Conservation (phyloP, 1,140 invertebrate genomes). For the Lethrus apterus region DNA sequence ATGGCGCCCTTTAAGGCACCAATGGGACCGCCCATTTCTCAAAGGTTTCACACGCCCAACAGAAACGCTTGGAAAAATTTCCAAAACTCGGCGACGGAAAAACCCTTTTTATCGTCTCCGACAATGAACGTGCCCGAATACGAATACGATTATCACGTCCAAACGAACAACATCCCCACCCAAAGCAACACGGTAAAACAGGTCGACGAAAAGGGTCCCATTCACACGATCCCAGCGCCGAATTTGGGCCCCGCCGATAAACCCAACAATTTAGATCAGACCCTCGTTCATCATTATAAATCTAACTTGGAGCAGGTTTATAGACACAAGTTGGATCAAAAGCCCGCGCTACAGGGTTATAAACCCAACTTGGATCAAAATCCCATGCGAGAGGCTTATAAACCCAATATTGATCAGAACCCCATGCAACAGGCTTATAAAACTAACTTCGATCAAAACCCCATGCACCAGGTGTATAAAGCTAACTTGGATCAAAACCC, state of each 20-base stretch:
- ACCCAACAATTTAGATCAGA: slow-evolving; percentile 24
- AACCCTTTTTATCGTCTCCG: slow-evolving; percentile 15
- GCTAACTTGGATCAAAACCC: too few relatives aligned
- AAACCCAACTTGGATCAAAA: too few relatives aligned
- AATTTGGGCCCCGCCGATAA: slow-evolving; percentile 52
- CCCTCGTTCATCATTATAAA: too few relatives aligned
- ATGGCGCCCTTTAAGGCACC: slow-evolving; percentile 3
- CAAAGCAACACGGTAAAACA: slow-evolving; percentile 35
- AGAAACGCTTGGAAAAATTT: slow-evolving; percentile 6
- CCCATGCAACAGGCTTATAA: too few relatives aligned
- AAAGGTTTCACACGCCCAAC: not conserved
- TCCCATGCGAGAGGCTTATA: too few relatives aligned
- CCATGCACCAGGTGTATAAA: too few relatives aligned
- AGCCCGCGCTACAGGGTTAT: too few relatives aligned
- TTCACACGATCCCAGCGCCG: slow-evolving; percentile 74
- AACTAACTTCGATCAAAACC: too few relatives aligned
- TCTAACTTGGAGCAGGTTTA: too few relatives aligned
- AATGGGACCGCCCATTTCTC: slow-evolving; percentile 1
- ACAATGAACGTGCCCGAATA: slow-evolving; percentile 21
- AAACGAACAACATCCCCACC: slow-evolving; percentile 35
- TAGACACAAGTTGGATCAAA: too few relatives aligned
- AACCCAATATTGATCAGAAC: too few relatives aligned
- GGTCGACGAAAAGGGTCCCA: slow-evolving; percentile 57
- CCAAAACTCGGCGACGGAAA: slow-evolving; percentile 9
- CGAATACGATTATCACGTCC: slow-evolving; percentile 36